Conservation (phyloP, 2,797 vertebrate species). For the Catostomus latipinnis region DNA sequence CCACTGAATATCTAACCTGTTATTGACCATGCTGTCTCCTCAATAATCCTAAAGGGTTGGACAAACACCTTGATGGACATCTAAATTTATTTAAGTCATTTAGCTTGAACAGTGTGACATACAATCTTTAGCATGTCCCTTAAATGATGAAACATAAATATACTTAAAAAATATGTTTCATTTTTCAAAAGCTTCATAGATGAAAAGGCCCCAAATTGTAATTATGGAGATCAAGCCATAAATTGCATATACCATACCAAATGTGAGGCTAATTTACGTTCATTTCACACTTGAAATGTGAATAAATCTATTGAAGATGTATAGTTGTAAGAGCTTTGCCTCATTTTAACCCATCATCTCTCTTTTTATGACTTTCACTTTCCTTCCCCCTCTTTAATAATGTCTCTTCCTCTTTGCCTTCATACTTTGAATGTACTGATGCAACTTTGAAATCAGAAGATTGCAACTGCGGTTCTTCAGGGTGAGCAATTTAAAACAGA, state of each 20-base stretch:
- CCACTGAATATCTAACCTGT: too few relatives aligned
- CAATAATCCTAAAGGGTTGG: too few relatives aligned
- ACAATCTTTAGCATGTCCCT: too few relatives aligned
- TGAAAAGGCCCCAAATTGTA: too few relatives aligned
- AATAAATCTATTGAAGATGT: constrained; percentile 25
- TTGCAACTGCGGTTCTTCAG: constrained; percentile 51
- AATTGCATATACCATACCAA: constrained; percentile 5
- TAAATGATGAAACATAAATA: too few relatives aligned
- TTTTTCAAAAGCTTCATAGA: too few relatives aligned
- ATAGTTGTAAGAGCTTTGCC: constrained; percentile 31
- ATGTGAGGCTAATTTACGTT: constrained; percentile 6
- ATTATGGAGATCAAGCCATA: neutral
- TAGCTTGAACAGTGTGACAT: too few relatives aligned
- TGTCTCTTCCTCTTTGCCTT: constrained; percentile 29
- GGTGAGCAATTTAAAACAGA: constrained; percentile 58
- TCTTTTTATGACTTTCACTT: constrained; percentile 6
- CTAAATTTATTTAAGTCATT: too few relatives aligned
- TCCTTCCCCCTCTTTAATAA: constrained; percentile 53
- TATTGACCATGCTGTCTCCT: too few relatives aligned
- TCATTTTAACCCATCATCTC: constrained; percentile 28
- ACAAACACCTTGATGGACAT: too few relatives aligned
- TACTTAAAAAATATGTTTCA: too few relatives aligned
- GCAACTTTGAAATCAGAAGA: constrained; percentile 55
- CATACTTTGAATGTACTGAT: constrained; percentile 41
- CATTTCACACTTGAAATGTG: constrained; percentile 31